Evolutionary conservation across 2,113 vertebrate species (phyloP).

Genomic region (Anas platyrhynchos): DNA sequence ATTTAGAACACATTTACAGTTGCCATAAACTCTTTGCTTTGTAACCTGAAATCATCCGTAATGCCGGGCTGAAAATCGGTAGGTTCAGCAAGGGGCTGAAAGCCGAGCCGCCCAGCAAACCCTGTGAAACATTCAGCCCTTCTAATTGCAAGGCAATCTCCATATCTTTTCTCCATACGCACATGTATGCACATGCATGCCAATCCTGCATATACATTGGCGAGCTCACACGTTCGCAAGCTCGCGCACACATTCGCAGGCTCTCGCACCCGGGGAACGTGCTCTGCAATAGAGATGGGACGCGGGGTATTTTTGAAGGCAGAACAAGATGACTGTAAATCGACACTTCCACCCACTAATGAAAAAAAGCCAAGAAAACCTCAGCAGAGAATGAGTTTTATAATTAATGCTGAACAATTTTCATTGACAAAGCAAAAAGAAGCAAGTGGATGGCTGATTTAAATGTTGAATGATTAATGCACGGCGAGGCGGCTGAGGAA

Average conservation of each 20-base stretch:
- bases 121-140: conserved; percentile 12
- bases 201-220: background rate
- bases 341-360: conserved; percentile 63
- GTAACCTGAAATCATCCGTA: conserved; percentile 1
- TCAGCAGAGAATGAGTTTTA: conserved; percentile 66
- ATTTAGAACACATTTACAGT: background rate
- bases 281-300: conserved; percentile 8
- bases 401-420: conserved; percentile 74
- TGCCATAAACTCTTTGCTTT: background rate
- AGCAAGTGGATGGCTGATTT: conserved; percentile 62
- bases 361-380: conserved; percentile 69
- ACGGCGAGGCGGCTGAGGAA: conserved; percentile 34
- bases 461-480: conserved; percentile 68
- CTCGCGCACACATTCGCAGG: conserved; percentile 28
- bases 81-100: background rate
- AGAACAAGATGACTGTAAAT: conserved; percentile 62
- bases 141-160: background rate
- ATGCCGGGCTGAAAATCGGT: background rate
- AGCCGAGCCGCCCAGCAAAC: conserved; percentile 7
- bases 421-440: conserved; percentile 76
- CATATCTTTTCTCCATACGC: conserved; percentile 6
- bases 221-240: conserved; percentile 3
- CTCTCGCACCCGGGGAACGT: background rate
- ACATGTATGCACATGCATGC: conserved; percentile 46
- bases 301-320: conserved; percentile 61